Evolutionary conservation across 2,888 invertebrate species (phyloP).

Genomic region (Andrena dorsata): DNA sequence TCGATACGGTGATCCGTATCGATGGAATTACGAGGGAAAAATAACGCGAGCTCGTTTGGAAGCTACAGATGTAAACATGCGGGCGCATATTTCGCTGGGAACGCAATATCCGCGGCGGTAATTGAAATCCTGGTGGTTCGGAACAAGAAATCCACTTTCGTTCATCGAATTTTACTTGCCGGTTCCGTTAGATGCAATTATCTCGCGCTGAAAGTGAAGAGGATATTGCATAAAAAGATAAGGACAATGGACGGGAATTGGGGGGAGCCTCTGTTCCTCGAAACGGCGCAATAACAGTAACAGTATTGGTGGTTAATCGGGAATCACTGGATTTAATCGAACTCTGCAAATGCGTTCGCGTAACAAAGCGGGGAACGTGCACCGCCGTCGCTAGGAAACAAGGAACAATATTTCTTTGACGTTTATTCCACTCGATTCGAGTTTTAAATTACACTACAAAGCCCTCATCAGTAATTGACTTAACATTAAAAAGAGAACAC

Average conservation of each 20-base stretch:
- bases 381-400: too few species aligned
- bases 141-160: neutral
- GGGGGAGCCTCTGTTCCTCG: neutral
- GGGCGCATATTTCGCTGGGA: neutral
- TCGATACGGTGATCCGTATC: constrained; percentile 15
- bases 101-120: neutral
- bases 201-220: neutral
- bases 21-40: too few species aligned
- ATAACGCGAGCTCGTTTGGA: too few species aligned
- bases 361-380: neutral
- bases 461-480: too few species aligned
- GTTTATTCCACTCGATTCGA: too few species aligned
- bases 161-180: constrained; percentile 33
- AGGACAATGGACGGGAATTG: neutral
- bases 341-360: constrained; percentile 6
- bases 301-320: constrained; percentile 41
- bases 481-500: too few species aligned
- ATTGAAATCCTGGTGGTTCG: constrained; percentile 5
- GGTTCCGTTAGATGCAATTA: constrained; percentile 19
- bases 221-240: constrained; percentile 7
- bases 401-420: too few species aligned
- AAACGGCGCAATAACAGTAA: constrained; percentile 27
- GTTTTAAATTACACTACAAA: too few species aligned
- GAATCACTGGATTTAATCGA: constrained; percentile 26
- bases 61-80: too few species aligned